Evolutionary conservation across 2,113 vertebrate genomes (phyloP), one percentile per base, ranked within the genome.

Genomic region (Hippoglossus stenolepis): DNA sequence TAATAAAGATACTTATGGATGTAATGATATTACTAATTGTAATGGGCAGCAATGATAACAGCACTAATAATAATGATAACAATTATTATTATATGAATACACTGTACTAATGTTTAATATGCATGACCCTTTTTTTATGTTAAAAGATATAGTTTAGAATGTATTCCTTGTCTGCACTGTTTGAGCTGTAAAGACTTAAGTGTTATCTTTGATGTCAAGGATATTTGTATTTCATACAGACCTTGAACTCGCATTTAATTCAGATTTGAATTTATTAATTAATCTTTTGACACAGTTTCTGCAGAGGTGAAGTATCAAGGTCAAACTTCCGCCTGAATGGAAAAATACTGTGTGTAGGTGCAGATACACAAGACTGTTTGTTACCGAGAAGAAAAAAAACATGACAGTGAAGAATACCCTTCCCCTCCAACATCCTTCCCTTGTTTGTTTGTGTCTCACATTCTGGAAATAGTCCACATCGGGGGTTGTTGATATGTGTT

Each of bases 391-490:
- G 68, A 26, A 75, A 62, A 63, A 62, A 26, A 74, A 70, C 17
- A 73, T 73, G 71, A 82, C 81, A 86, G 79, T 65, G 5, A 77
- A 20, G 21, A 81, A 76, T 17, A 15, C 5, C 65, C 56, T 18
- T 64, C 7, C 56, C 43, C 59, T 65, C 59, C 54, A 53, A 91
- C 91, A 93, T 94, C 93, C 93, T 94, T 95, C 92, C 93, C 73
- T 60, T 89, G 84, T 93, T 94, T 94, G 87, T 93, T 93, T 92
- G 79, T 67, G 62, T 62, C 69, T 75, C 56, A 59, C 70, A 68
- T 75, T 87, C 86, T 86, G 77, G 80, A 85, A 89, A 87, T 63
- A 87, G 85, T 80, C 70, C 70, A 70, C 26, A 63, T 78, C 18
- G 1, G 73, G 83, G 74, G 53, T 69, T 85, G 85, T 78, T 83